Evolutionary conservation across 2,797 vertebrate genomes (phyloP).

Genomic region (Epinephelus malabaricus): DNA sequence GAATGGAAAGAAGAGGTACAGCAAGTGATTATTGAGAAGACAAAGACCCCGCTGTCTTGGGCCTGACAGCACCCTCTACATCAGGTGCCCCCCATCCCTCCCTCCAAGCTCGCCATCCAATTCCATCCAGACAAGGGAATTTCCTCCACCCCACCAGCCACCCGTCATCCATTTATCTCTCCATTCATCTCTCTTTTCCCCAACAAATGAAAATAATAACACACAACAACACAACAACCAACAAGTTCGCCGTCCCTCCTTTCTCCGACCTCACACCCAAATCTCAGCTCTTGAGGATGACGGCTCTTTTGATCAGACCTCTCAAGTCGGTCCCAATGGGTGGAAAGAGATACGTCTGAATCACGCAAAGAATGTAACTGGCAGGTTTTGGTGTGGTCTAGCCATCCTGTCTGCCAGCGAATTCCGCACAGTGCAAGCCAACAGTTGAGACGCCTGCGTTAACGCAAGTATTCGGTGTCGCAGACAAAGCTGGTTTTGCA

Average conservation of each 20-base stretch:
- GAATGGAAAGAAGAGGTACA: constrained; percentile 77
- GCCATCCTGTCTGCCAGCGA: constrained; percentile 78
- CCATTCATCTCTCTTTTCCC: constrained; percentile 79
- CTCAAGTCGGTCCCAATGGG: constrained; percentile 69
- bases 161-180: constrained; percentile 82
- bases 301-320: constrained; percentile 77
- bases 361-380: constrained; percentile 81
- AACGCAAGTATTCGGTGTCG: constrained; percentile 76
- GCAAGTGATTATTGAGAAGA: constrained; percentile 84
- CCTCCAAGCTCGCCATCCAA: constrained; percentile 80
- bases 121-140: constrained; percentile 83
- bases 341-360: constrained; percentile 80
- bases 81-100: constrained; percentile 80
- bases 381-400: constrained; percentile 82
- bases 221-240: constrained; percentile 81
- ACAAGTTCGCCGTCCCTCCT: constrained; percentile 49
- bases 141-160: constrained; percentile 74
- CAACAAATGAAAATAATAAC: constrained; percentile 85
- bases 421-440: constrained; percentile 71
- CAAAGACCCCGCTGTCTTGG: constrained; percentile 83
- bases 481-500: constrained; percentile 80
- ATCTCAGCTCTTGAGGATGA: constrained; percentile 66
- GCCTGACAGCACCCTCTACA: constrained; percentile 84
- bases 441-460: constrained; percentile 76
- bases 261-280: constrained; percentile 66